Percentiles rank a stretch among this genome's conserved stretches.
These are phyloP conservation scores for Mermis nigrescens DNA, from an alignment of 2,888 invertebrate genomes.

Conservation along the genomic window DNA sequence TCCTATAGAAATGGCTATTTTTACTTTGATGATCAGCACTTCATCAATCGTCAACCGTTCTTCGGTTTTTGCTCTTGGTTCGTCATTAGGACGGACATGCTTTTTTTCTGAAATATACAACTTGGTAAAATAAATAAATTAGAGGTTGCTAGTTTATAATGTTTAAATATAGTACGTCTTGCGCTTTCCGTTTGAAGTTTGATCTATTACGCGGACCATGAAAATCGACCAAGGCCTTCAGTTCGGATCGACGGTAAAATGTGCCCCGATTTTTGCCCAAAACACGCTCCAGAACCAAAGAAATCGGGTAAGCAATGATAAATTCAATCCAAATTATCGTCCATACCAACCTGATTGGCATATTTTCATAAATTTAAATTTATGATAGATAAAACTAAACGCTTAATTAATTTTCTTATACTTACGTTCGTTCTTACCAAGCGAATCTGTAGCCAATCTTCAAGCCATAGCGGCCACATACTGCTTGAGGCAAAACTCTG, in stretches of 20 bases:
- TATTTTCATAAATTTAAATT: too few species aligned
- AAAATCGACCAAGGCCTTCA: constrained; percentile 32
- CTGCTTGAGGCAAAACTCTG: background rate
- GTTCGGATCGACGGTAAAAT: constrained; percentile 29
- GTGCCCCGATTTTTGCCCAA: constrained; percentile 31
- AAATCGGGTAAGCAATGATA: constrained; percentile 32
- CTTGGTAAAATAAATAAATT: too few species aligned
- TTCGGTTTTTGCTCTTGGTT: background rate
- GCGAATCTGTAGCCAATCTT: background rate
- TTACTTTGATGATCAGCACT: constrained; percentile 32
- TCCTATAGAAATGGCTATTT: too few species aligned
- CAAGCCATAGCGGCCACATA: background rate
- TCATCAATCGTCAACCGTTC: constrained; percentile 26
- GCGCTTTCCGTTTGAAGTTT: too few species aligned
- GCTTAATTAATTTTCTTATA: too few species aligned
- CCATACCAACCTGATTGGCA: constrained; percentile 33
- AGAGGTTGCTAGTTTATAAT: too few species aligned
- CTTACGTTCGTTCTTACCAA: background rate
- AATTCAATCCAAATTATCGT: constrained; percentile 30
- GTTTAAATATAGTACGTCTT: too few species aligned
- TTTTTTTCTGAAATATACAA: too few species aligned
- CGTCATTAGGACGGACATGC: background rate
- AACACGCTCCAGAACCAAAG: constrained; percentile 32
- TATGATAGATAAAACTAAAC: too few species aligned
- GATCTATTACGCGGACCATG: constrained; percentile 21